Base-by-base conservation (phyloP, 2,888 invertebrate species). In the Dioctria linearis region DNA sequence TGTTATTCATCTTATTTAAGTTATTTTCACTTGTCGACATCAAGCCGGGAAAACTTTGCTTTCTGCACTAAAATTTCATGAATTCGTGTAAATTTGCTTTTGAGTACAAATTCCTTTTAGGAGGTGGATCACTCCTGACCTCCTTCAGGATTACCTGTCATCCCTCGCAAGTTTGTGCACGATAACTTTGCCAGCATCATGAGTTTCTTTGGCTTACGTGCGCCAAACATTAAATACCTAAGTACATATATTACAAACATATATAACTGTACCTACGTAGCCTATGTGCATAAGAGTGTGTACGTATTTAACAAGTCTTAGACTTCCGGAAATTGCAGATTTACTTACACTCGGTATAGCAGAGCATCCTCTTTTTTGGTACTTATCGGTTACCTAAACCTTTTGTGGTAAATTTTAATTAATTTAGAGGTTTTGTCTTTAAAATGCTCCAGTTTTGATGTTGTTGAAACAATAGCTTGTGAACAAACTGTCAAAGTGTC, bases 1-100 rank as follows among this genome's bases (percentile, higher is more conserved):
- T 59, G 73, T 42, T 59, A 75, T 75, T 75, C 73, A 75, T 75
- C 73, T 75, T 75, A 75, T 75, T 75, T 75, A 75, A 75, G 59
- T 75, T 57, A 75, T 75, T 75, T 75, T 75, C 73, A 43, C 59
- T 59, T 75, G 59, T 42, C 43, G 73, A 4, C 57, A 13, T 9
- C 59, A 25, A 75, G 59, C 40, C 49, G 39, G 65, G 73, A 6
- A 59, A 59, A 75, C 59, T 59, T 75, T 59, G 39, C 5, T 54
- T 13, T 54, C 43, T 75, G 73, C 59, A 75, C 42, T 57, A 59
- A 75, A 75, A 75, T 75, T 75, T 43, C 73, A 75, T 42, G 43
- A 75, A 75, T 75, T 57, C 43, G 59, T 75, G 73, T 75, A 75
- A 59, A 75, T 75, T 75, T 75, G 73, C 59, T 75, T 71, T 59